Evolutionary conservation across 1,140 invertebrate species (phyloP), one percentile per base, ranked within the genome.

Genomic region (Aphidius gifuensis): DNA sequence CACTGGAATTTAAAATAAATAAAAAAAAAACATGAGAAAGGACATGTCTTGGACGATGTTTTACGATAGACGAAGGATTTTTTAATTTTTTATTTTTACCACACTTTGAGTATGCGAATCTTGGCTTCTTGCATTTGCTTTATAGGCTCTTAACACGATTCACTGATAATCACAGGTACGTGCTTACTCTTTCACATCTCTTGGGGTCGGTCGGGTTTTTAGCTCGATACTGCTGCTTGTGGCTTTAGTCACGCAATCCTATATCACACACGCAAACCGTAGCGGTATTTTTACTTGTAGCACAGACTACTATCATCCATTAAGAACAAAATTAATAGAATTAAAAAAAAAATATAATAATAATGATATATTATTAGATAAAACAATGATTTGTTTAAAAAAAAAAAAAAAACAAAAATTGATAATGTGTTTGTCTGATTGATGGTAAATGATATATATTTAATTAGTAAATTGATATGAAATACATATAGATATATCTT

Each of bases 141-240:
- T 68, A 69, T 68, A 66, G 64, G 60, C 57, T 61, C 60, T 71
- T 70, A 70, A 70, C 69, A 69, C 70, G 72, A 73, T 69, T 65
- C 61, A 60, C 66, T 62, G 72, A 73, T 71, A 73, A 74, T 74
- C 64, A 66, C 61, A 32, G 65, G 66, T 53, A 39, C 51, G 32
- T 53, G 51, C 38, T 40, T 40, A 53, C 32, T 53, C 51, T 53
- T 40, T 53, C 51, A 40, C 51, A 53, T 53, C 40, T 38, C 11
- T 23, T 5, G 9, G 40, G 51, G 38, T 53, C 11, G 9, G 32
- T 53, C 9, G 32, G 50, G n/a, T 53, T 39, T 9, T 53, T 50
- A 39, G 38, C 38, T 38, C 38, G 21, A 53, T 32, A n/a, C 51
- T 11, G 9, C 2, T 32, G 23, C 23, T 32, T 32, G 43, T 8